Evolutionary conservation across 1,140 invertebrate genomes (phyloP).

Genomic region (Drosophila lowei): DNA sequence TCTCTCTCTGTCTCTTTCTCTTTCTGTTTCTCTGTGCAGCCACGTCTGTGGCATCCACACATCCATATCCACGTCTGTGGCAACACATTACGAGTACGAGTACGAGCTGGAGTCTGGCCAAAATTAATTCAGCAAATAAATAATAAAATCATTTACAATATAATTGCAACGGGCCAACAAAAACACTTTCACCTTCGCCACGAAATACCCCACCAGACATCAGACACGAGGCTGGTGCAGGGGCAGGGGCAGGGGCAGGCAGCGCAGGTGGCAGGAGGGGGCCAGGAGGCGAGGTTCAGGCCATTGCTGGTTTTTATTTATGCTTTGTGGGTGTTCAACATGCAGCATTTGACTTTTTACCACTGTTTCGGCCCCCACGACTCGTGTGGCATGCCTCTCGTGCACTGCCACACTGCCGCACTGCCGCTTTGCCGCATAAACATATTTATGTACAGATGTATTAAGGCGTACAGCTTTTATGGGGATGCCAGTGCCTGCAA

Average conservation of each 20-base stretch:
- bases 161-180: slow-evolving; percentile 70
- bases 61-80: background rate
- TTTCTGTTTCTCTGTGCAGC: no score
- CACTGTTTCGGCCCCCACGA: slow-evolving; percentile 49
- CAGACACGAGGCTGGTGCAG: background rate
- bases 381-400: slow-evolving; percentile 1
- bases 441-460: slow-evolving; percentile 55
- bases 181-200: slow-evolving; percentile 80
- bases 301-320: slow-evolving; percentile 73
- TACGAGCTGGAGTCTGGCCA: slow-evolving; percentile 8
- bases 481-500: slow-evolving; percentile 58
- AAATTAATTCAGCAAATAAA: slow-evolving; percentile 81
- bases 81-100: slow-evolving; percentile 19
- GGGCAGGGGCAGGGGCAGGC: no score
- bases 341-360: slow-evolving; percentile 79
- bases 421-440: slow-evolving; percentile 37
- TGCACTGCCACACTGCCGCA: slow-evolving; percentile 17
- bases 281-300: slow-evolving; percentile 33
- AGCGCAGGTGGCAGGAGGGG: background rate
- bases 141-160: slow-evolving; percentile 82
- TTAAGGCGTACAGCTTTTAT: slow-evolving; percentile 28
- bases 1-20: background rate
- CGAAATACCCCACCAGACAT: slow-evolving; percentile 8
- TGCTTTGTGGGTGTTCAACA: slow-evolving; percentile 80
- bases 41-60: no score